phyloP scores from a whole-genome alignment of 53 echinoderm and acorn worm species.

The Luidia sarsii region DNA sequence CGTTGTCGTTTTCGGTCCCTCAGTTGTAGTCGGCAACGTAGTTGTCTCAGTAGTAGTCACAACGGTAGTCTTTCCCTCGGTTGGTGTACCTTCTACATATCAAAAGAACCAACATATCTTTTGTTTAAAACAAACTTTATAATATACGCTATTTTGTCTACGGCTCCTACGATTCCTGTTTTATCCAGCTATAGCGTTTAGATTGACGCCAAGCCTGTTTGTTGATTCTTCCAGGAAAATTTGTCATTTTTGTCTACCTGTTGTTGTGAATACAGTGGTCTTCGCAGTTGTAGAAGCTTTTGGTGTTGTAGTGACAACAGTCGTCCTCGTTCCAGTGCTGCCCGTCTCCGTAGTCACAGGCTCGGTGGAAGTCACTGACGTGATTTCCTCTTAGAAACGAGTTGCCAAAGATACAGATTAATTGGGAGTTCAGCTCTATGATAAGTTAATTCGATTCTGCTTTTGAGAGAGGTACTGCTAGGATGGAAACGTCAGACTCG shows the following conservation, averaged over 20 bases:
- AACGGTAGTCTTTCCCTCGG: not conserved
- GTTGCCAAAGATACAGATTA: too few species aligned
- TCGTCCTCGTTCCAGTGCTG: not conserved
- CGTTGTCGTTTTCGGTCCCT: not conserved
- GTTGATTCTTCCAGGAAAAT: not conserved
- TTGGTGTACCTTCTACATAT: too few species aligned
- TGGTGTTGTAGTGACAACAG: conserved; percentile 19
- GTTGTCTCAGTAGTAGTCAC: conserved; percentile 24
- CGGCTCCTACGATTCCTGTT: not conserved
- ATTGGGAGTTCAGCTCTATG: too few species aligned
- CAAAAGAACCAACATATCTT: too few species aligned
- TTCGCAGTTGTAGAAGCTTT: conserved; percentile 3
- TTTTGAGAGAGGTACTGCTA: too few species aligned
- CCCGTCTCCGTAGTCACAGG: not conserved
- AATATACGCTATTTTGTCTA: not conserved
- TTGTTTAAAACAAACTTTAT: not conserved
- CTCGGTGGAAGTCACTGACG: not conserved
- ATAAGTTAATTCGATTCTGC: too few species aligned
- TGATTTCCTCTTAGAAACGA: too few species aligned
- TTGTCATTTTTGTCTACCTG: not conserved
- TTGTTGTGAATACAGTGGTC: conserved; percentile 15
- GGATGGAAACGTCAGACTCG: too few species aligned
- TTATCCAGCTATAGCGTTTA: not conserved
- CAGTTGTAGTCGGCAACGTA: conserved; percentile 11
- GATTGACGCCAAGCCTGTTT: not conserved